Evolutionary conservation across 2,888 invertebrate species (phyloP).

Genomic region (Mamestra brassicae): DNA sequence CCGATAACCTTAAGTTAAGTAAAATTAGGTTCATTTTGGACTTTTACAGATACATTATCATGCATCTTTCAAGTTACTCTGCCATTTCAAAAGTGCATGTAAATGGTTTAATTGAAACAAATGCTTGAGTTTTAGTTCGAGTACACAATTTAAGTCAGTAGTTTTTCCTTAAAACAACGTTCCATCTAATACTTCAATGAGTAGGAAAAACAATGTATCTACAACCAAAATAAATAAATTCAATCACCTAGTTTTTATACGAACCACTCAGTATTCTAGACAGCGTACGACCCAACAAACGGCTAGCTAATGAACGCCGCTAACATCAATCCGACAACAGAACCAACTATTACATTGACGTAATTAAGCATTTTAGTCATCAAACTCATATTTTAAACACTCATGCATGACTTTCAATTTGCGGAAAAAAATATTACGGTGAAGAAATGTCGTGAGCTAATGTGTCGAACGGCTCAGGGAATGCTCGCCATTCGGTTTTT

Average conservation of each 20-base stretch:
- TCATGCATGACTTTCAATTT: constrained; percentile 85
- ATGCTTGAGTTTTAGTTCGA: not conserved
- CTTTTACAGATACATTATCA: not conserved
- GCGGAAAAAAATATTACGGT: constrained; percentile 75
- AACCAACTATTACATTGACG: constrained; percentile 64
- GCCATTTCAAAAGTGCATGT: not conserved
- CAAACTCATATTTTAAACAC: constrained; percentile 71
- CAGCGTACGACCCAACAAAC: constrained; percentile 35
- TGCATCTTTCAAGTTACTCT: not conserved
- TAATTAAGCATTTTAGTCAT: constrained; percentile 70
- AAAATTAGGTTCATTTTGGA: not conserved
- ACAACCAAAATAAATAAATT: not conserved
- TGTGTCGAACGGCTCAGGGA: constrained; percentile 85
- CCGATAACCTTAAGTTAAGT: not conserved
- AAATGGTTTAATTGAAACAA: not conserved
- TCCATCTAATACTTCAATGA: not conserved
- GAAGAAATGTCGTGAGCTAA: constrained; percentile 86
- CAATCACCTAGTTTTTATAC: constrained; percentile 27
- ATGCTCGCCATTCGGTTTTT: constrained; percentile 86
- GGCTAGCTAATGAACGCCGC: constrained; percentile 48
- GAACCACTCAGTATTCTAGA: constrained; percentile 34
- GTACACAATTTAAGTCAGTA: not conserved
- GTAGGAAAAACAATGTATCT: not conserved
- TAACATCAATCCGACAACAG: constrained; percentile 56
- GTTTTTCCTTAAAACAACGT: not conserved